These are phyloP conservation scores for Brachyistius frenatus DNA, from an alignment of 2,113 vertebrate genomes.

Conservation along the genomic window DNA sequence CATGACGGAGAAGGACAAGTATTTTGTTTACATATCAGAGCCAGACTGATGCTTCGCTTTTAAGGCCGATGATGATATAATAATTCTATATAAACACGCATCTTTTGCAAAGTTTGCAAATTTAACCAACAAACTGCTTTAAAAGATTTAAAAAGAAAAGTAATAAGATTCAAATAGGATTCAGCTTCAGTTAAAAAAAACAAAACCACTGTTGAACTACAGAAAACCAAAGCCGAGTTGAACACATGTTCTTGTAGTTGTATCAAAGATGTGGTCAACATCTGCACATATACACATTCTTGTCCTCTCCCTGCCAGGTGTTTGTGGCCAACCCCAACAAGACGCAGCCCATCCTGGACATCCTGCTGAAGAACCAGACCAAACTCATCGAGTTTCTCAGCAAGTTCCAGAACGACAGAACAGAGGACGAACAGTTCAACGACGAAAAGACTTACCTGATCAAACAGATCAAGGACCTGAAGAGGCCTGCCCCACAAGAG, in stretches of 20 bases:
- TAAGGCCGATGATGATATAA: too few relatives aligned
- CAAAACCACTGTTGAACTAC: background rate
- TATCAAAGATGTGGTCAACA: background rate
- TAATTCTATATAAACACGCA: too few relatives aligned
- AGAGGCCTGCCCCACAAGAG: constrained; percentile 94
- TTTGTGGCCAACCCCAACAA: constrained; percentile 98
- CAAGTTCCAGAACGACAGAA: constrained; percentile 98
- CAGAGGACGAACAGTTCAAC: constrained; percentile 97
- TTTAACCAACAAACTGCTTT: too few relatives aligned
- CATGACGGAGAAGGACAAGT: too few relatives aligned
- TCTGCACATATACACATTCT: background rate
- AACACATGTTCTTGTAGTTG: background rate
- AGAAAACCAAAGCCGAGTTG: too few relatives aligned
- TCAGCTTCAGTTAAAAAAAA: too few relatives aligned
- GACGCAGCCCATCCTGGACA: constrained; percentile 97
- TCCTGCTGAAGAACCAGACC: constrained; percentile 98
- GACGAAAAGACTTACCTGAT: constrained; percentile 99
- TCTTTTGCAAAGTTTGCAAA: too few relatives aligned
- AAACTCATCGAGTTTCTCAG: constrained; percentile 98
- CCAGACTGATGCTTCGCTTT: too few relatives aligned
- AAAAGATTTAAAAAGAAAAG: too few relatives aligned
- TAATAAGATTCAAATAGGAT: too few relatives aligned
- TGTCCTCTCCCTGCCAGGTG: constrained; percentile 83
- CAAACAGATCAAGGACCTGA: constrained; percentile 99
- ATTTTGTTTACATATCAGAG: too few relatives aligned